Evolutionary conservation across 2,113 vertebrate species (phyloP), one percentile per base, ranked within the genome.

Genomic region (Cheirogaleus medius): DNA sequence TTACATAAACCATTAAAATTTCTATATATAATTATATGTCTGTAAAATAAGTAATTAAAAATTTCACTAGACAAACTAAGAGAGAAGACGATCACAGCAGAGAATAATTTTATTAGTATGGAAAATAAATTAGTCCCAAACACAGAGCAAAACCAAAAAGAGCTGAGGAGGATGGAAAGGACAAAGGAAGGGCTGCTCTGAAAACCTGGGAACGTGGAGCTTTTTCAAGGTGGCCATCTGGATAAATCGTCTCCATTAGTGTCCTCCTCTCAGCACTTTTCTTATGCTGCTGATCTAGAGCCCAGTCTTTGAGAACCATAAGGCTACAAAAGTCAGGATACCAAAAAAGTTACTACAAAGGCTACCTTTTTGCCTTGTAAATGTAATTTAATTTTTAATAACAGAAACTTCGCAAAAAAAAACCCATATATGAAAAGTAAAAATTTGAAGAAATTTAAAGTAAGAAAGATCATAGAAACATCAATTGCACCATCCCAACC

Each of bases 51-150:
- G 21, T 63, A 25, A 56, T 66, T 68, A 64, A 76, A 92, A 34
- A 54, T 87, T 74, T 97, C 60, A 92, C 37, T 32, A 81, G 69
- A 89, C 63, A 81, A 84, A 85, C 71, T 81, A 39, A 74, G 89
- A 69, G 42, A 83, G 37, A 87, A 80, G 17, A 88, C 17, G 44
- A 29, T 68, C 37, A 95, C 17, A 95, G 14, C 18, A 71, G 14
- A 87, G 23, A 56, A 74, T 2, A 83, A 32, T n/a, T 44, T 49
- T 90, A 84, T 32, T 54, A 54, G 2, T 52, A 17, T 58, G 69
- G 9, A 87, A 94, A 95, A 73, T 11, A 69, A 29, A 76, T 63
- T 29, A 69, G 23, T 2, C 34, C 47, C n/a, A 68, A 83, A 49
- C 11, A 69, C 18, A 52, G 14, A 49, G 15, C 25, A 58, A 74